These are phyloP conservation scores for Coelogynopora nodosa DNA, from an alignment of 2,888 invertebrate genomes.

Conservation along the genomic window DNA sequence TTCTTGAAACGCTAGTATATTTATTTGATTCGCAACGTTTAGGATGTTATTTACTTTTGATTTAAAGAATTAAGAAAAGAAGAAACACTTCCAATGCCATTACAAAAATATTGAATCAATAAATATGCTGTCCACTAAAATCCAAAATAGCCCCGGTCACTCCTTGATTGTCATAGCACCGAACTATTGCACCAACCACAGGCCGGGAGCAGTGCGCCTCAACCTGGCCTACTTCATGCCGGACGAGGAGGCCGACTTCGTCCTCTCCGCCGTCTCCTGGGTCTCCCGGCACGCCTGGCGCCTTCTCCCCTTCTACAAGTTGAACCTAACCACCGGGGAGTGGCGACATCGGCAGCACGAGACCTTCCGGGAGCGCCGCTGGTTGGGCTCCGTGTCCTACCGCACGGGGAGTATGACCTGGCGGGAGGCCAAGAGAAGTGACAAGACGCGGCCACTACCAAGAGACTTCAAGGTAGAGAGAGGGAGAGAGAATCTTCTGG, in stretches of 20 bases:
- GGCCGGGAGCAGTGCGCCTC: slow-evolving; percentile 78
- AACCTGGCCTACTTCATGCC: slow-evolving; percentile 80
- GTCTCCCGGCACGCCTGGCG: slow-evolving; percentile 83
- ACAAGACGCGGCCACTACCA: neutral
- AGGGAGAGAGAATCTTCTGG: neutral
- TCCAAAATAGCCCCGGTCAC: too few species aligned
- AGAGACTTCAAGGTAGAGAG: neutral
- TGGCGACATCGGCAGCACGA: slow-evolving; percentile 78
- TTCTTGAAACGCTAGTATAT: too few species aligned
- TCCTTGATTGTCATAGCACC: too few species aligned
- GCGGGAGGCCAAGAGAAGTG: slow-evolving; percentile 63
- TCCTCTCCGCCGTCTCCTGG: slow-evolving; percentile 78
- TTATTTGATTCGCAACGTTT: too few species aligned
- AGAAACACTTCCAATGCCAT: too few species aligned
- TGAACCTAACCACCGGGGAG: slow-evolving; percentile 82
- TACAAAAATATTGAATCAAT: too few species aligned
- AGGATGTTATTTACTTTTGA: too few species aligned
- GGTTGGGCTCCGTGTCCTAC: slow-evolving; percentile 74
- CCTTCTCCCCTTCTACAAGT: slow-evolving; percentile 77
- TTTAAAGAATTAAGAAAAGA: too few species aligned
- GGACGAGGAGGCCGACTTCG: slow-evolving; percentile 74
- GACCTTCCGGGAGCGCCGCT: slow-evolving; percentile 75
- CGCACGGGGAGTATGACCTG: slow-evolving; percentile 73
- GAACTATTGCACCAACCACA: too few species aligned
- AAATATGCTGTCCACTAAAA: too few species aligned